Evolutionary conservation across 2,797 vertebrate species (phyloP).

Genomic region (Apogon hyalosoma): DNA sequence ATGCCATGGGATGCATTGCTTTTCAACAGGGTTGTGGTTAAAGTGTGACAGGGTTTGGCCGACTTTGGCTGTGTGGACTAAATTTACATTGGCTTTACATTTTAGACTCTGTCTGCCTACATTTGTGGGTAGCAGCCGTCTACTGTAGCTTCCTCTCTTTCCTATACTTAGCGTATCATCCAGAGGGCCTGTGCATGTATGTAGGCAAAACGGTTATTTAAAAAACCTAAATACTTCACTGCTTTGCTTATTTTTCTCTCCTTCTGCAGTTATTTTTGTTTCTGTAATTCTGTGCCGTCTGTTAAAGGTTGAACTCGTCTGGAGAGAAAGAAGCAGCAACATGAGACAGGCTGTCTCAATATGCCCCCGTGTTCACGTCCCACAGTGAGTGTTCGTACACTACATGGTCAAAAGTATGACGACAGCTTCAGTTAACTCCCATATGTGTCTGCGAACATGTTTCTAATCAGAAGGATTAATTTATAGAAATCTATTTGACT

Average conservation of each 20-base stretch:
- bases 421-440: too few species aligned
- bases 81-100: conserved; percentile 15
- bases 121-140: not conserved
- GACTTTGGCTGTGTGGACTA: conserved; percentile 23
- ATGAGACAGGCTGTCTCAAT: conserved; percentile 1
- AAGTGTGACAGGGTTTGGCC: not conserved
- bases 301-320: conserved; percentile 8
- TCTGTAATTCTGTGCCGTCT: not conserved
- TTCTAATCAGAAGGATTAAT: too few species aligned
- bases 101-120: conserved; percentile 8
- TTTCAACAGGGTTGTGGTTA: conserved; percentile 8
- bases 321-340: conserved; percentile 10
- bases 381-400: not conserved
- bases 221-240: not conserved
- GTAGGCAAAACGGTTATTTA: not conserved
- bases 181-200: conserved; percentile 10
- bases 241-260: conserved; percentile 7
- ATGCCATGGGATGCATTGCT: not conserved
- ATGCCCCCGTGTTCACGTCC: not conserved
- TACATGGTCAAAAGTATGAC: too few species aligned
- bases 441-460: too few species aligned
- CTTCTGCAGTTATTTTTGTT: conserved; percentile 23
- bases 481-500: too few species aligned
- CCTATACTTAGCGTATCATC: conserved; percentile 18
- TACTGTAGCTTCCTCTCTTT: conserved; percentile 7